Conservation (phyloP, 2,797 vertebrate genomes). For the Hybognathus amarus region DNA sequence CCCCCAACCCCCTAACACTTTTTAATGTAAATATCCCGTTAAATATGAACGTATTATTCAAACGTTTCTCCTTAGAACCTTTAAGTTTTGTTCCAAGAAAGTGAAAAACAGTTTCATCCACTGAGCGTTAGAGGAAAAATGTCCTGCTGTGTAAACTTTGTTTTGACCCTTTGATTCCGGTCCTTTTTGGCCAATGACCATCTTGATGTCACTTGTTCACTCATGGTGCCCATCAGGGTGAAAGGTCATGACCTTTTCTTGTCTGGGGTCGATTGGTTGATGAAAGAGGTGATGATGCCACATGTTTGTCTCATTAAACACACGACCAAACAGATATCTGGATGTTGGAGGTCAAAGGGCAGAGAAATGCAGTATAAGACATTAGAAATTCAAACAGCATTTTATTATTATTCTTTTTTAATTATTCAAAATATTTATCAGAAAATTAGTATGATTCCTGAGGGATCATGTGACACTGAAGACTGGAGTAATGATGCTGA, state of each 20-base stretch:
- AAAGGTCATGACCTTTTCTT: constrained; percentile 55
- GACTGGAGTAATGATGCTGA: background rate
- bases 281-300: constrained; percentile 48
- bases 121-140: background rate
- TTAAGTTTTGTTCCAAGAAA: background rate
- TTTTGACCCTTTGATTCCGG: constrained; percentile 6
- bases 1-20: too few species aligned
- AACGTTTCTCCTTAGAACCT: background rate
- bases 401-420: background rate
- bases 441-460: background rate
- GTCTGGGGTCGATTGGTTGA: constrained; percentile 49
- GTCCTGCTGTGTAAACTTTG: background rate
- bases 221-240: background rate
- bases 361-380: background rate
- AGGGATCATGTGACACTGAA: background rate
- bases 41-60: background rate
- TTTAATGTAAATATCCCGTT: too few species aligned
- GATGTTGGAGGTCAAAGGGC: constrained; percentile 43
- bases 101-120: background rate
- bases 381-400: background rate
- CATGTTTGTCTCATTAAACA: constrained; percentile 41
- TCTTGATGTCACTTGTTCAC: constrained; percentile 6
- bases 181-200: constrained; percentile 13
- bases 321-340: constrained; percentile 24
- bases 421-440: background rate